Conservation (phyloP, 2,888 invertebrate genomes). For the Drosophila macrospina region DNA sequence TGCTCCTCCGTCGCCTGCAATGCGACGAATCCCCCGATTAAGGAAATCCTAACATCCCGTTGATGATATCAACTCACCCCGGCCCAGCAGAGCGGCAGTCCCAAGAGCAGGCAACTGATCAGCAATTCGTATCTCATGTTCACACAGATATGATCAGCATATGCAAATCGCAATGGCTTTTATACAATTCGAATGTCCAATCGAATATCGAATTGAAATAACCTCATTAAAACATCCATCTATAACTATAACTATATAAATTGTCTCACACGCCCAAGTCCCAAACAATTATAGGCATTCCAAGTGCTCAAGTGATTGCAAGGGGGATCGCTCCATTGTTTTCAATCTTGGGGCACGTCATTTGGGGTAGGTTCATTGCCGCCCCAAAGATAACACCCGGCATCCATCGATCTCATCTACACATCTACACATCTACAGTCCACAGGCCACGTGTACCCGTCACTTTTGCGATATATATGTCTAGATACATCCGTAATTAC, state of each 20-base stretch:
- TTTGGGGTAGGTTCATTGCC: conserved; percentile 33
- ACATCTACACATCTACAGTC: background rate
- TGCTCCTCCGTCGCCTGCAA: conserved; percentile 86
- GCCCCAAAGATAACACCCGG: conserved; percentile 8
- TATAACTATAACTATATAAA: conserved; percentile 11
- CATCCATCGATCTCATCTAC: background rate
- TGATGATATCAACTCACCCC: conserved; percentile 22
- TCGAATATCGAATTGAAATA: conserved; percentile 21
- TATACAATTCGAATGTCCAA: conserved; percentile 38
- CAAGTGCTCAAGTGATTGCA: too few relatives aligned
- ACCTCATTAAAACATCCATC: conserved; percentile 7
- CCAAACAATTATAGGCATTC: conserved; percentile 2
- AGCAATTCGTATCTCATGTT: conserved; percentile 31
- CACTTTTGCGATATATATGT: background rate
- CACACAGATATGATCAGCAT: conserved; percentile 5
- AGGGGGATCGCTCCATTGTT: conserved; percentile 28
- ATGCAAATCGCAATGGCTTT: conserved; percentile 27
- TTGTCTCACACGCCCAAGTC: background rate
- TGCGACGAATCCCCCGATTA: too few relatives aligned
- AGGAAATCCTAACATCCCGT: background rate
- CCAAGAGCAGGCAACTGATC: conserved; percentile 23
- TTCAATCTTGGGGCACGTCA: background rate
- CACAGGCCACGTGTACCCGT: background rate
- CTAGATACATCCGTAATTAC: conserved; percentile 11
- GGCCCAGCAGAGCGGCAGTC: conserved; percentile 38